phyloP scores from a whole-genome alignment of 92 coral and sea anemone species.

The Nematostella vectensis region DNA sequence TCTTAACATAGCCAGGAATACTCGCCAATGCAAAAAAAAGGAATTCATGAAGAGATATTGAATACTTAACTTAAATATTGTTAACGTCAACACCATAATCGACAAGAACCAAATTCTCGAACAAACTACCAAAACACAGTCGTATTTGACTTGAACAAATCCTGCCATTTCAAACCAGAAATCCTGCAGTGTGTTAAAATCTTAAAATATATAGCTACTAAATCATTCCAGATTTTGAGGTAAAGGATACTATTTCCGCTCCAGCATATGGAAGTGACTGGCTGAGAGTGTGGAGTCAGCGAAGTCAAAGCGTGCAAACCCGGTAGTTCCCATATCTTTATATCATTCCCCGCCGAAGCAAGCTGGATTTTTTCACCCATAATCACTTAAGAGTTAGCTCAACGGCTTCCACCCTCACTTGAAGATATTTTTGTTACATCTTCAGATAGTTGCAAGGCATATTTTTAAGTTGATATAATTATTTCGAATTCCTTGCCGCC shows the following conservation, averaged over 20 bases:
- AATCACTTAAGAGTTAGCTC: slow-evolving; percentile 6
- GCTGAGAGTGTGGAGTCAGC: slow-evolving; percentile 66
- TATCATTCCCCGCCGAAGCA: slow-evolving; percentile 88
- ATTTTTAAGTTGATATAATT: slow-evolving; percentile 22
- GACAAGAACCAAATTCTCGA: too few relatives aligned
- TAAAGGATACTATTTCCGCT: slow-evolving; percentile 91
- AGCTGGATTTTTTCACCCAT: slow-evolving; percentile 75
- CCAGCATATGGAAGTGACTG: slow-evolving; percentile 85
- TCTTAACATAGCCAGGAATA: too few relatives aligned
- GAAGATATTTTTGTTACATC: slow-evolving; percentile 7
- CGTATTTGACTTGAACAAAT: too few relatives aligned
- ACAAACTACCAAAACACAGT: too few relatives aligned
- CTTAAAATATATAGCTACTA: too few relatives aligned
- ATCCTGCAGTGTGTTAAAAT: too few relatives aligned
- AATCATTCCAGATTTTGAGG: too few relatives aligned
- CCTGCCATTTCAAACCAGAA: too few relatives aligned
- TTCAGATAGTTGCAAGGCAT: background rate
- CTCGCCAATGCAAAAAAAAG: too few relatives aligned
- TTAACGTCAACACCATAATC: too few relatives aligned
- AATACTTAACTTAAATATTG: too few relatives aligned
- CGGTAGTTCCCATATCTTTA: slow-evolving; percentile 93
- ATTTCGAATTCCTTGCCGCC: slow-evolving; percentile 49
- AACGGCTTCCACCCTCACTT: background rate
- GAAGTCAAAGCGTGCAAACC: slow-evolving; percentile 55
- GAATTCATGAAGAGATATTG: too few relatives aligned